phyloP scores from a whole-genome alignment of 2,888 invertebrate species.

The Tiliacea citrago region DNA sequence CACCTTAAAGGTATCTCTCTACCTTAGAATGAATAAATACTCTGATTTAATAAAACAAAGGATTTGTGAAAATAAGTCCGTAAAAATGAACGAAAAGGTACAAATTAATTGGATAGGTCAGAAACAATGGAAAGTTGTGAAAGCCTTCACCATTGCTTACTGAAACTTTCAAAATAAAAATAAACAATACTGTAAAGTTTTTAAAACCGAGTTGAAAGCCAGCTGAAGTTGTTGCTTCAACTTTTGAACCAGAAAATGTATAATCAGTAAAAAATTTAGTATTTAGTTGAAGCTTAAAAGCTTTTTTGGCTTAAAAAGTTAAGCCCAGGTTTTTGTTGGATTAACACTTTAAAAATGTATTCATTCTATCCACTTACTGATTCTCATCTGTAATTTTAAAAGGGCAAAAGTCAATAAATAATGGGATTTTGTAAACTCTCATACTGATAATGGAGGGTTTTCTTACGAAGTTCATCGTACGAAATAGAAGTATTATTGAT shows the following conservation, averaged over 20 bases:
- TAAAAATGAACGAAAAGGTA: conserved; percentile 34
- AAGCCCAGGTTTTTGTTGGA: neutral
- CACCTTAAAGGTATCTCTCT: neutral
- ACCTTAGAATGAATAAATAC: neutral
- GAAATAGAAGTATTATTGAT: neutral
- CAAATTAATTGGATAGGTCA: conserved; percentile 44
- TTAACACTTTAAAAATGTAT: neutral
- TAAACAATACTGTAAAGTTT: conserved; percentile 37
- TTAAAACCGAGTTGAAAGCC: conserved; percentile 39
- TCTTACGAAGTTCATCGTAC: neutral
- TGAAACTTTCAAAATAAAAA: conserved; percentile 46
- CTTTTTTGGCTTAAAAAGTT: conserved; percentile 26
- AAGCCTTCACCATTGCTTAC: conserved; percentile 17
- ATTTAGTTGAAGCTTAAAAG: conserved; percentile 42
- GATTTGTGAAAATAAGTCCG: conserved; percentile 15
- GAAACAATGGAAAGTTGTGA: conserved; percentile 34
- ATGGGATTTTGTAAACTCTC: too few species aligned
- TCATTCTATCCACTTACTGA: neutral
- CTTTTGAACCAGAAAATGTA: conserved; percentile 52
- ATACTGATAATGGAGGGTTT: neutral
- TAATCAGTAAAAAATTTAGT: conserved; percentile 44
- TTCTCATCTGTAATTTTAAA: neutral
- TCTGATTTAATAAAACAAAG: neutral
- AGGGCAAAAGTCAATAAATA: neutral
- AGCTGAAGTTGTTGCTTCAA: conserved; percentile 32